phyloP scores from a whole-genome alignment of 2,113 vertebrate species.

The Calyptomena viridis region DNA sequence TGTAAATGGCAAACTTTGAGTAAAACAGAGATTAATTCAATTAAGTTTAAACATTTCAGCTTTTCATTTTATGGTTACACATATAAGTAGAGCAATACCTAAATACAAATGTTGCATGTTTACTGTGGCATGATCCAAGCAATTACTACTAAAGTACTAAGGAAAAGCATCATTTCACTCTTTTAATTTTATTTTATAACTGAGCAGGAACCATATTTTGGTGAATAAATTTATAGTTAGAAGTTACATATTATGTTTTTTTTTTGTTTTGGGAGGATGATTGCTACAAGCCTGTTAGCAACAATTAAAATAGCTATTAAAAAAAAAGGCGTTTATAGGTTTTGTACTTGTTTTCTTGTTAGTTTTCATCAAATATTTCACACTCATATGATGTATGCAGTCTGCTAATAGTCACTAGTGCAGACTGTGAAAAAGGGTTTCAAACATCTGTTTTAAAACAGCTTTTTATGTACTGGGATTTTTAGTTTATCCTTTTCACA shows the following conservation, averaged over 20 bases:
- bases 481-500: not conserved
- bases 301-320: constrained; percentile 5
- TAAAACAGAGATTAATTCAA: constrained; percentile 45
- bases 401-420: not conserved
- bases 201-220: not conserved
- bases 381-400: not conserved
- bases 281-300: not conserved
- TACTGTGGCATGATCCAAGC: not conserved
- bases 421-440: not conserved
- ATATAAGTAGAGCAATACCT: not conserved
- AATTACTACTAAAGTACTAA: constrained; percentile 33
- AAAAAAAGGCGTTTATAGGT: not conserved
- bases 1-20: not conserved
- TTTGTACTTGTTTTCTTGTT: not conserved
- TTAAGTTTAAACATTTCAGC: constrained; percentile 11
- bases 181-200: constrained; percentile 54
- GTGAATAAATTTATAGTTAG: not conserved
- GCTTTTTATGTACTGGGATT: not conserved
- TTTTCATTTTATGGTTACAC: constrained; percentile 28
- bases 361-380: constrained; percentile 4
- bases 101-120: constrained; percentile 31
- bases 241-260: not conserved
- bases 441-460: not conserved
- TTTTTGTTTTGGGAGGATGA: not conserved
- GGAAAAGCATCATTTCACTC: constrained; percentile 4